Evolutionary conservation across 2,888 invertebrate species (phyloP).

Genomic region (Palloptera scutellata): DNA sequence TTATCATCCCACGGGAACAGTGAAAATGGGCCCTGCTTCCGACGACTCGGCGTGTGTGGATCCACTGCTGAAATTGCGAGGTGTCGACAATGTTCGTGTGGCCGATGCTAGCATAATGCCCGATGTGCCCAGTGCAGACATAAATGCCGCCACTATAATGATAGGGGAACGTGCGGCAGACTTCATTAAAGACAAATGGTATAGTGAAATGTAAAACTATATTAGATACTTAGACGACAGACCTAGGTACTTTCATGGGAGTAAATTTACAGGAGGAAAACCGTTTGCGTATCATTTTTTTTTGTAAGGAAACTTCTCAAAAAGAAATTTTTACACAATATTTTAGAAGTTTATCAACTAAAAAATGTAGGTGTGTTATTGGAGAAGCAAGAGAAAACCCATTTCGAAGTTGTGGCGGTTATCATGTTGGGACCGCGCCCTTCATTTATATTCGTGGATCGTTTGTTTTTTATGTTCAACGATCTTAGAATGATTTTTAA

Average conservation of each 20-base stretch:
- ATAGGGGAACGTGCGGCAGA: slow-evolving; percentile 84
- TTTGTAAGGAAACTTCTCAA: too few species aligned
- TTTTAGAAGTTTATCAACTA: too few species aligned
- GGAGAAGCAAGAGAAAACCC: too few species aligned
- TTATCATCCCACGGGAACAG: slow-evolving; percentile 74
- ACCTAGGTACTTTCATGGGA: not conserved
- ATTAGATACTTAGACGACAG: not conserved
- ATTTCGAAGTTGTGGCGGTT: too few species aligned
- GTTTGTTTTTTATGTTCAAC: too few species aligned
- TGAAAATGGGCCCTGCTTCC: slow-evolving; percentile 72
- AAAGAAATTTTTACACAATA: too few species aligned
- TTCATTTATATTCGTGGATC: too few species aligned
- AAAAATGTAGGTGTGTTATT: too few species aligned
- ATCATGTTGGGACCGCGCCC: too few species aligned
- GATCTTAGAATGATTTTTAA: too few species aligned
- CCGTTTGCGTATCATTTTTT: too few species aligned
- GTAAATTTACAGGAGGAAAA: too few species aligned
- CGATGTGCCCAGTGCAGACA: slow-evolving; percentile 76
- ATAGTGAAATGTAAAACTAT: not conserved
- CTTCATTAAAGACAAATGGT: slow-evolving; percentile 49
- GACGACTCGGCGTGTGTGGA: slow-evolving; percentile 74
- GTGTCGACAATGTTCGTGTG: slow-evolving; percentile 72
- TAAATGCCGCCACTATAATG: slow-evolving; percentile 85
- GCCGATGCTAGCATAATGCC: slow-evolving; percentile 83
- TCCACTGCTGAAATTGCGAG: slow-evolving; percentile 71